These are phyloP conservation scores for Dendroctonus valens DNA, from an alignment of 1,140 invertebrate species.

Conservation along the genomic window DNA sequence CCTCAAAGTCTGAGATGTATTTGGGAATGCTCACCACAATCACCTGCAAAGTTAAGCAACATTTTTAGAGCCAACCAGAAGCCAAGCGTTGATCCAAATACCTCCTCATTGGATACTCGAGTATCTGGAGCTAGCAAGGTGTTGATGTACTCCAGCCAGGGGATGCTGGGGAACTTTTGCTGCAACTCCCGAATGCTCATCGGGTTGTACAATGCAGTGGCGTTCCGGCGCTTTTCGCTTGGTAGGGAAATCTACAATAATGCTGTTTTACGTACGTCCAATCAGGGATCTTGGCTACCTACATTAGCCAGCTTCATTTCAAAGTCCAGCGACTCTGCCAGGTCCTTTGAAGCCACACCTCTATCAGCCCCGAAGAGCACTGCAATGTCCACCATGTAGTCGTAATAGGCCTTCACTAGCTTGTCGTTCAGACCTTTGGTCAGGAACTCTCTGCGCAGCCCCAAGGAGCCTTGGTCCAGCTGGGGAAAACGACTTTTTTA, in stretches of 20 bases:
- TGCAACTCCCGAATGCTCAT: constrained; percentile 78
- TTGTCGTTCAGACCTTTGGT: constrained; percentile 79
- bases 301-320: constrained; percentile 94
- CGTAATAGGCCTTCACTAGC: constrained; percentile 75
- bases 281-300: constrained; percentile 46
- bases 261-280: neutral
- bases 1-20: constrained; percentile 58
- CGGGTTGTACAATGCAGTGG: constrained; percentile 87
- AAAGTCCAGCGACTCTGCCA: constrained; percentile 82
- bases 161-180: constrained; percentile 65
- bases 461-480: constrained; percentile 90
- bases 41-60: constrained; percentile 8
- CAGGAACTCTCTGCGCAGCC: constrained; percentile 85
- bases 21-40: constrained; percentile 62
- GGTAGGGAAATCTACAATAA: constrained; percentile 77
- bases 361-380: constrained; percentile 80
- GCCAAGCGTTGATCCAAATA: constrained; percentile 17
- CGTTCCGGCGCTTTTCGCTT: constrained; percentile 86
- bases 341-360: constrained; percentile 66
- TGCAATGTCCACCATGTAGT: constrained; percentile 86
- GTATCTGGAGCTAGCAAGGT: constrained; percentile 53
- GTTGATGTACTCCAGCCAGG: constrained; percentile 64
- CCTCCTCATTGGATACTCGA: constrained; percentile 50
- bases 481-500: constrained; percentile 47
- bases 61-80: neutral